phyloP scores from a whole-genome alignment of 2,797 vertebrate genomes.

The Sebastes minor region DNA sequence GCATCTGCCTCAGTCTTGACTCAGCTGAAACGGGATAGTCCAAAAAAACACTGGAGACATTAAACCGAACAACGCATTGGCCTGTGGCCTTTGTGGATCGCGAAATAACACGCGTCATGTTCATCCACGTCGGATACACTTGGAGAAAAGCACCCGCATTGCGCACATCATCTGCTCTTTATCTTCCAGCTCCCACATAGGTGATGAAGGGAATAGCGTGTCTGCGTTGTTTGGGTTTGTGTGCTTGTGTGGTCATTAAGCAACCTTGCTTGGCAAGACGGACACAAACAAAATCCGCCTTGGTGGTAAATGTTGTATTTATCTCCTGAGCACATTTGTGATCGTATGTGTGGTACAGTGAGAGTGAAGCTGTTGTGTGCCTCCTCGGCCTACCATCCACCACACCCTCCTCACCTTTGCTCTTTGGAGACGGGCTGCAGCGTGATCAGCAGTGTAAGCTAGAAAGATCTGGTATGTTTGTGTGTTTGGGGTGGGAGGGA shows the following conservation, averaged over 20 bases:
- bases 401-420: conserved; percentile 45
- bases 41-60: conserved; percentile 8
- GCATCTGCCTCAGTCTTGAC: conserved; percentile 33
- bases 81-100: conserved; percentile 15
- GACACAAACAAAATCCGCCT: not conserved
- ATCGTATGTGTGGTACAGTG: not conserved
- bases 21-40: conserved; percentile 46
- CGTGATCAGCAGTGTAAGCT: conserved; percentile 13
- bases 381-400: not conserved
- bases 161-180: conserved; percentile 45
- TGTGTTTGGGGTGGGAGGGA: conserved; percentile 51
- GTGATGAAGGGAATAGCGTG: conserved; percentile 69
- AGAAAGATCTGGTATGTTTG: conserved; percentile 57
- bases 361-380: not conserved
- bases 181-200: conserved; percentile 57
- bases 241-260: conserved; percentile 11
- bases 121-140: not conserved
- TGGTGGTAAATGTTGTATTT: not conserved
- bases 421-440: conserved; percentile 23
- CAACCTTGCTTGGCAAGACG: conserved; percentile 1
- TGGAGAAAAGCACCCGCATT: conserved; percentile 13
- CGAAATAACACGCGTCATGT: conserved; percentile 20
- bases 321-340: conserved; percentile 1
- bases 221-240: conserved; percentile 29
- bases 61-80: conserved; percentile 13